Evolutionary conservation across 2,888 invertebrate genomes (phyloP).

Genomic region (Lepidochitona cinerea): DNA sequence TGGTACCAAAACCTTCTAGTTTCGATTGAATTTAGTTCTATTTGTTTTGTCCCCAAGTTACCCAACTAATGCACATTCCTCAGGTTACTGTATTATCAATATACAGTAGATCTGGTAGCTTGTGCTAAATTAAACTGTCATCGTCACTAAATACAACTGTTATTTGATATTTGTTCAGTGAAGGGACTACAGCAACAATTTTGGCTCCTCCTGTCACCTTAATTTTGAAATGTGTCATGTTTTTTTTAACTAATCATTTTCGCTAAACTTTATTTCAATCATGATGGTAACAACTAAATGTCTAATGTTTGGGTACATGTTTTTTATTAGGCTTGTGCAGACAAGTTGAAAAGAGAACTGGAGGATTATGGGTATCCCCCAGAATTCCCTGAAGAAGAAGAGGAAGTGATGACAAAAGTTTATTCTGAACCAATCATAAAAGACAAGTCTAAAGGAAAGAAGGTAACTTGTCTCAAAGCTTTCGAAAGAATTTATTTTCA

Average conservation of each 20-base stretch:
- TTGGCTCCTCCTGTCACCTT: no score
- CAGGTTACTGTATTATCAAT: neutral
- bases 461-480: constrained; percentile 75
- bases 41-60: neutral
- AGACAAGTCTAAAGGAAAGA: constrained; percentile 92
- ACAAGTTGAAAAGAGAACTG: constrained; percentile 95
- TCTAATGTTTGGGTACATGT: no score
- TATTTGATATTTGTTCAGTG: no score
- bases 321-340: constrained; percentile 88
- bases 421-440: constrained; percentile 76
- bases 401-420: constrained; percentile 68
- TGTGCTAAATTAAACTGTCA: neutral
- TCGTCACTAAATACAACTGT: no score
- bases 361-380: constrained; percentile 94
- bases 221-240: no score
- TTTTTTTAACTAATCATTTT: no score
- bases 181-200: no score
- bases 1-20: no score
- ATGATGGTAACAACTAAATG: no score
- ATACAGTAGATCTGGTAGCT: neutral
- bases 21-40: no score
- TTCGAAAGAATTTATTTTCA: no score
- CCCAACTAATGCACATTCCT: neutral
- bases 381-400: constrained; percentile 80
- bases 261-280: no score